These are phyloP conservation scores for Ichneumon xanthorius DNA, from an alignment of 2,888 invertebrate species.

Conservation along the genomic window DNA sequence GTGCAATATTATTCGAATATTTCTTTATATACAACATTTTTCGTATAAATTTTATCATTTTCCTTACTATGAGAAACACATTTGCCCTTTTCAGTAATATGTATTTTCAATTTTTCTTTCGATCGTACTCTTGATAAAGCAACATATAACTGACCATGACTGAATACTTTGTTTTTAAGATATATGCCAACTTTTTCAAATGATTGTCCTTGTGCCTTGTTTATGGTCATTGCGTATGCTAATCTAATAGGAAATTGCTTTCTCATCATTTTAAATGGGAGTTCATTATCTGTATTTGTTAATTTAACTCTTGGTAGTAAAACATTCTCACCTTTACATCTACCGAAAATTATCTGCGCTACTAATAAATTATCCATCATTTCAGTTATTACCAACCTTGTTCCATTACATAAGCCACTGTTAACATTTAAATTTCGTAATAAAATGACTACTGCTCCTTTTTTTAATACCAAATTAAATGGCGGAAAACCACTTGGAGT, in stretches of 20 bases:
- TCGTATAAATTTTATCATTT: slow-evolving; percentile 12
- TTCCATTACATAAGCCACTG: slow-evolving; percentile 44
- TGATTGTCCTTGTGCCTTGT: slow-evolving; percentile 32
- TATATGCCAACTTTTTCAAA: slow-evolving; percentile 54
- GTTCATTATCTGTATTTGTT: slow-evolving; percentile 23
- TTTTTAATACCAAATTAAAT: slow-evolving; percentile 39
- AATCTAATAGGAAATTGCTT: slow-evolving; percentile 30
- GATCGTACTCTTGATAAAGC: slow-evolving; percentile 48
- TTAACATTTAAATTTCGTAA: slow-evolving; percentile 43
- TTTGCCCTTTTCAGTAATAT: background rate
- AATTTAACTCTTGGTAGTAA: slow-evolving; percentile 58
- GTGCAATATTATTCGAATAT: background rate
- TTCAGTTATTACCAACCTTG: slow-evolving; percentile 26
- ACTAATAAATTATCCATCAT: slow-evolving; percentile 43
- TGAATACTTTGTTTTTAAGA: background rate
- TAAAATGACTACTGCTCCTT: slow-evolving; percentile 49
- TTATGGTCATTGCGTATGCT: slow-evolving; percentile 37
- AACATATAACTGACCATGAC: slow-evolving; percentile 2
- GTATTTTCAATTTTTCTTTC: slow-evolving; percentile 39
- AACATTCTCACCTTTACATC: slow-evolving; percentile 40
- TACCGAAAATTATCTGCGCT: slow-evolving; percentile 35
- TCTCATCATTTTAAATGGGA: slow-evolving; percentile 21
- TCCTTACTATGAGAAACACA: background rate
- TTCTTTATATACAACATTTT: slow-evolving; percentile 45
- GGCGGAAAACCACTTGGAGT: slow-evolving; percentile 35